Conservation (phyloP, 1,140 invertebrate species). For the Alviniconcha marisindica region DNA sequence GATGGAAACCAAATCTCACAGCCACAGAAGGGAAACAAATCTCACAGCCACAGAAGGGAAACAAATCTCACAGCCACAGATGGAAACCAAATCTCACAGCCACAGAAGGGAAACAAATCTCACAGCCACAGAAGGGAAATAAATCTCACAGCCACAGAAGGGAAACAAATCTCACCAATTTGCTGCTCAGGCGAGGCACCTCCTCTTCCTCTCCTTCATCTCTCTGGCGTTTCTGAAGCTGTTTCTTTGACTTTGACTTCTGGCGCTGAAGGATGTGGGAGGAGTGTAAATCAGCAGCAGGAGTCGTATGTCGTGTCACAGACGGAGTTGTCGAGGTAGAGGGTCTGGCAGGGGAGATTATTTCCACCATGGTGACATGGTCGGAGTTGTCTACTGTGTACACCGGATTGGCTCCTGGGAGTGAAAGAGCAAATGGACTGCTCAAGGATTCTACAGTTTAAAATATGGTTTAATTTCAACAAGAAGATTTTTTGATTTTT, state of each 20-base stretch:
- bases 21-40: too few relatives aligned
- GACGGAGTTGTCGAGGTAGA: not conserved
- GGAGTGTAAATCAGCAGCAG: too few relatives aligned
- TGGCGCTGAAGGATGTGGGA: too few relatives aligned
- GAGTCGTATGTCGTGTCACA: not conserved
- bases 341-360: not conserved
- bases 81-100: not conserved
- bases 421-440: too few relatives aligned
- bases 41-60: not conserved
- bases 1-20: too few relatives aligned
- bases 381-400: not conserved
- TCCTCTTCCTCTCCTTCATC: conserved; percentile 45
- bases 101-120: not conserved
- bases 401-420: conserved; percentile 1
- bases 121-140: not conserved
- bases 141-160: not conserved
- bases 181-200: conserved; percentile 54
- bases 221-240: conserved; percentile 32
- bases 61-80: not conserved
- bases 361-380: conserved; percentile 5
- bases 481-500: too few relatives aligned
- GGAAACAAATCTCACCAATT: conserved; percentile 52
- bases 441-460: too few relatives aligned
- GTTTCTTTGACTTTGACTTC: too few relatives aligned
- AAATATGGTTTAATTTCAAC: too few relatives aligned